Base-by-base conservation (phyloP, 92 coral and sea anemone species). In the Epizoanthus ramosus region DNA sequence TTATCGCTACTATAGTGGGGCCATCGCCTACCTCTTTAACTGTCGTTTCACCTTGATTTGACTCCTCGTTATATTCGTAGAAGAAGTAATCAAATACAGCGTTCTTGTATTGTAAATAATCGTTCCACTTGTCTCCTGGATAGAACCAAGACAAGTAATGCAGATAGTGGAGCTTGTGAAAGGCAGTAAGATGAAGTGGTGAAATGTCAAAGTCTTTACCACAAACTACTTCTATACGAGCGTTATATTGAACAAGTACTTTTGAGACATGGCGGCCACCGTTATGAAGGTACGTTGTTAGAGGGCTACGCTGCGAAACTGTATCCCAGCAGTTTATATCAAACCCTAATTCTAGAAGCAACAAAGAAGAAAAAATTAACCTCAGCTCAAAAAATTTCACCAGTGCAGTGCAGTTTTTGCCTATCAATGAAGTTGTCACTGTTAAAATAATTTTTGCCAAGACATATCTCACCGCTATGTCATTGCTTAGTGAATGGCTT, bases 211-310 rank as follows among this genome's bases (percentile, higher is more conserved):
- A 70, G 5, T 41, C 76, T 74, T 90, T 68, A 54, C 71, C 89
- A 81, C 89, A 86, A 35, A 50, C 65, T 13, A 86, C 83, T 1
- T 80, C n/a, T 0, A 85, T 43, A 1, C 50, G 59, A 15, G 67
- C 84, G 24, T 75, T 54, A 53, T 72, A 86, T 1, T 85, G 86
- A 6, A 54, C 86, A 6, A 89, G 80, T 63, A 89, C 72, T 57
- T 89, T 89, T 57, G 92, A 85, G 56, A 89, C 79, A 64, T 85
- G 92, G 50, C 92, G 89, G 4, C 81, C 69, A 14, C 81, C 81
- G 7, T 15, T 7, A 8, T 41, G 19, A 59, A 75, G 69, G 45
- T 75, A 75, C 16, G n/a, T 8, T 57, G 63, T 43, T 6, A 75
- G 37, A 17, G 68, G 81, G 33, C 19, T 64, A 64, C 33, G 69